These are phyloP conservation scores for Heloderma charlesbogerti DNA, from an alignment of 2,113 vertebrate species.

Conservation along the genomic window DNA sequence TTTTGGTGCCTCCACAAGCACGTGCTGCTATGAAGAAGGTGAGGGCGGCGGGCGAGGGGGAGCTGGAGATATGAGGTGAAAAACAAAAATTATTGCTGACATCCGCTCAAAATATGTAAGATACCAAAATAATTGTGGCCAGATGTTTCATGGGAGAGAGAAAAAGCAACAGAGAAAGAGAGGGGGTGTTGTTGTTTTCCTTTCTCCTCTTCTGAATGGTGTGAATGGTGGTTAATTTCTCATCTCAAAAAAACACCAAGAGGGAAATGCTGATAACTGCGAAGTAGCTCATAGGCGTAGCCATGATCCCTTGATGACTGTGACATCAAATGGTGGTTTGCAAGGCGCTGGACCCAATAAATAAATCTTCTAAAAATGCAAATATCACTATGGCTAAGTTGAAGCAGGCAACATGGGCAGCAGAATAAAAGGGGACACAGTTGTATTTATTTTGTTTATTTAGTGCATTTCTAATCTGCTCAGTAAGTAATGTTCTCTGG, in stretches of 20 bases:
- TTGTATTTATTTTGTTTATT: too few relatives aligned
- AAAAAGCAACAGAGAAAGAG: slow-evolving; percentile 10
- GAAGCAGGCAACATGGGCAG: too few relatives aligned
- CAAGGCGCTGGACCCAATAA: too few relatives aligned
- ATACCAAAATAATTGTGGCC: slow-evolving; percentile 60
- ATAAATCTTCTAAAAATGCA: too few relatives aligned
- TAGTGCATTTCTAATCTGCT: too few relatives aligned
- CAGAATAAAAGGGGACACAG: too few relatives aligned
- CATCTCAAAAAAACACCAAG: background rate
- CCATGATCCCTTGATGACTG: too few relatives aligned
- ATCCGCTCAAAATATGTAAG: slow-evolving; percentile 55
- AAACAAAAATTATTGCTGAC: slow-evolving; percentile 52
- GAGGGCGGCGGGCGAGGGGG: background rate
- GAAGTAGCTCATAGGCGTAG: too few relatives aligned
- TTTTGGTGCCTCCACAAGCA: slow-evolving; percentile 35
- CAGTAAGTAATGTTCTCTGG: too few relatives aligned
- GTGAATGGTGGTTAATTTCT: background rate
- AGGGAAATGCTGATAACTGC: background rate
- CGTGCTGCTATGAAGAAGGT: background rate
- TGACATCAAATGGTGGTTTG: too few relatives aligned
- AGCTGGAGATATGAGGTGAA: slow-evolving; percentile 34
- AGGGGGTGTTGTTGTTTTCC: background rate
- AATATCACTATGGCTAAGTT: too few relatives aligned
- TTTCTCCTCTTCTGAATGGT: slow-evolving; percentile 35
- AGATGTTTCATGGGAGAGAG: slow-evolving; percentile 55